Conservation (phyloP, 1,140 invertebrate species). For the Apocrypta bakeri region DNA sequence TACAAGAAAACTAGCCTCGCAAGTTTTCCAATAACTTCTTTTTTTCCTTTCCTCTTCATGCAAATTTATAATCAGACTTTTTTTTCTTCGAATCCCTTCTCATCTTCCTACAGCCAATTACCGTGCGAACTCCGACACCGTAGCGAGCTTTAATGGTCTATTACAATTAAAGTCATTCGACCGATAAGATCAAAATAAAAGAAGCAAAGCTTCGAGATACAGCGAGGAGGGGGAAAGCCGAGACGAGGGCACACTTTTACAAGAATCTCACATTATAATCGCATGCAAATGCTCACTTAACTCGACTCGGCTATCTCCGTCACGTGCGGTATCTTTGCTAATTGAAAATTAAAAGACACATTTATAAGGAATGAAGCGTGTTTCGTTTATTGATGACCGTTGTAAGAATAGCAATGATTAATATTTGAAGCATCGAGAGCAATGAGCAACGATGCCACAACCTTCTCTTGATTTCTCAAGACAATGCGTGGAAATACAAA, state of each 20-base stretch:
- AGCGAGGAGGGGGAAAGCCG: no score
- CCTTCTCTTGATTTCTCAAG: no score
- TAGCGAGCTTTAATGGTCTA: not conserved
- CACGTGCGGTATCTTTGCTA: not conserved
- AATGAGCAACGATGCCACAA: no score
- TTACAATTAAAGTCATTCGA: not conserved
- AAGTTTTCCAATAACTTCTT: not conserved
- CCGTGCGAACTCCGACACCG: not conserved
- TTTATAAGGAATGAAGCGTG: not conserved
- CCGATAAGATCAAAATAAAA: not conserved
- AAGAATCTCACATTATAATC: not conserved
- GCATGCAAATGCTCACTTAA: not conserved
- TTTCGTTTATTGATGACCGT: not conserved
- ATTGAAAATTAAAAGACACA: not conserved
- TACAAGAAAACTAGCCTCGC: not conserved
- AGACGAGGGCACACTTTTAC: not conserved
- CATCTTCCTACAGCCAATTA: not conserved
- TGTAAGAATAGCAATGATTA: no score
- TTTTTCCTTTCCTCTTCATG: not conserved
- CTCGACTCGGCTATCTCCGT: not conserved
- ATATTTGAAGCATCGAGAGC: no score
- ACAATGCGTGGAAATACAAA: no score
- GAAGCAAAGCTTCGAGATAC: not conserved
- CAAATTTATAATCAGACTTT: not conserved
- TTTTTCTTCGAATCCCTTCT: not conserved